phyloP scores from a whole-genome alignment of 2,113 vertebrate species.

The Todiramphus saurophagus region DNA sequence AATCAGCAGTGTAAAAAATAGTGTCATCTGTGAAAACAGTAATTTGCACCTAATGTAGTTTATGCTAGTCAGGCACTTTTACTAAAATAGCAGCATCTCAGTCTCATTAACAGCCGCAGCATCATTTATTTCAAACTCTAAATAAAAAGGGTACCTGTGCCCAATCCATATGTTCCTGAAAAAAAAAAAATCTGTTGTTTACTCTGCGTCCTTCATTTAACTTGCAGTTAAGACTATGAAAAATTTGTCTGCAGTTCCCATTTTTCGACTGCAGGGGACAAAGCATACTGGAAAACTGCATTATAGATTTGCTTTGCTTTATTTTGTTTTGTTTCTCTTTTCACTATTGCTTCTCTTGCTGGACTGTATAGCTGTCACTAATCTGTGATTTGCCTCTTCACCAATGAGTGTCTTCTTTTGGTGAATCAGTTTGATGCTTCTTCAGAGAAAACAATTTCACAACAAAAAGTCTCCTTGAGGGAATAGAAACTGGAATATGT shows the following conservation, averaged over 20 bases:
- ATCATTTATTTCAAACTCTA: neutral
- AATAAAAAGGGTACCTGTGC: neutral
- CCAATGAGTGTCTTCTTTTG: no score
- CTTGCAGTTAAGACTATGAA: neutral
- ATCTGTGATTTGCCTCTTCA: neutral
- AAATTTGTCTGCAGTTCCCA: neutral
- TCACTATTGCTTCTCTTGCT: neutral
- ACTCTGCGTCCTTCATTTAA: neutral
- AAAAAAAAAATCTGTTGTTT: neutral
- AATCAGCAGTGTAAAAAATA: constrained; percentile 25
- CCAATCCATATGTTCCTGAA: neutral
- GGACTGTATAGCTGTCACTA: rapidly evolving
- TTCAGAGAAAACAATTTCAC: neutral
- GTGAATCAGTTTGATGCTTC: no score
- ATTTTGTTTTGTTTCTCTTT: neutral
- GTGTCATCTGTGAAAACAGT: neutral
- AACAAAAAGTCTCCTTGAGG: neutral
- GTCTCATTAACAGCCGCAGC: neutral
- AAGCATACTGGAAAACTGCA: neutral
- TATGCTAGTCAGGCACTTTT: neutral
- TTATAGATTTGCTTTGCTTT: neutral
- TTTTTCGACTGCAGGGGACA: neutral
- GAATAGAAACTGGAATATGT: neutral
- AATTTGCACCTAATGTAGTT: neutral
- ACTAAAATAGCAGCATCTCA: neutral